These are phyloP conservation scores for Ganaspis brasiliensis DNA, from an alignment of 2,888 invertebrate species.

Conservation along the genomic window DNA sequence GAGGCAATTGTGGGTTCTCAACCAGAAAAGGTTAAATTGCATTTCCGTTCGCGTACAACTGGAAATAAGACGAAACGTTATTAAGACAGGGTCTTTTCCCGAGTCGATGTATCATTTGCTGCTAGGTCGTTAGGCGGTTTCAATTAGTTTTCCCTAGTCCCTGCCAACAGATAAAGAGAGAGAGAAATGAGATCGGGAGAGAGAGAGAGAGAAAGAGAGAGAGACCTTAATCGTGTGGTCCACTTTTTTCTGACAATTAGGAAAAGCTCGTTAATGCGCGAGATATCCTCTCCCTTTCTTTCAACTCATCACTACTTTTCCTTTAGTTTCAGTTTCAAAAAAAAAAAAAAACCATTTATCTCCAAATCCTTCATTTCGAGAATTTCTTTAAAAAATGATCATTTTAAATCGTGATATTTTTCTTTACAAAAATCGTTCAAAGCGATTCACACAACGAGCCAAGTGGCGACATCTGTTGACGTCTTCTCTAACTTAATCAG, in stretches of 20 bases:
- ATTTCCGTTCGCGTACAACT: conserved; percentile 66
- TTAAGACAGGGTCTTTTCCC: conserved; percentile 75
- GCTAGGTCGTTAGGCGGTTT: conserved; percentile 80
- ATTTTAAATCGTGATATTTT: too few relatives aligned
- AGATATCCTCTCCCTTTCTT: conserved; percentile 63
- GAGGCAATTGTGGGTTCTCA: conserved; percentile 44
- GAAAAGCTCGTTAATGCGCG: conserved; percentile 78
- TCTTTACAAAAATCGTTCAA: too few relatives aligned
- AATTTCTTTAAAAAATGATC: too few relatives aligned
- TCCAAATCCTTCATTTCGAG: too few relatives aligned
- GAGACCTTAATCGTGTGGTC: not conserved
- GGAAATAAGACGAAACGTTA: conserved; percentile 75
- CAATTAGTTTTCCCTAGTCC: conserved; percentile 78
- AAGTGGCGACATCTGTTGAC: too few relatives aligned
- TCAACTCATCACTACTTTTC: not conserved
- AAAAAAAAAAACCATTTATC: not conserved
- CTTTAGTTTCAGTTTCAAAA: not conserved
- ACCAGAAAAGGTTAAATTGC: conserved; percentile 68
- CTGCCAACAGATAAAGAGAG: conserved; percentile 61
- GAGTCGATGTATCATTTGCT: conserved; percentile 80
- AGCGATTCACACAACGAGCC: too few relatives aligned
- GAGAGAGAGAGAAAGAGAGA: not conserved
- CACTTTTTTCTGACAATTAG: conserved; percentile 78
- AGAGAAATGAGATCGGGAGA: conserved; percentile 51
- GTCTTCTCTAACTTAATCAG: too few relatives aligned